Percentiles rank a stretch among this genome's conserved stretches.
Evolutionary conservation across 1,140 invertebrate species (phyloP).

Genomic region (Neuroterus valhalla): DNA sequence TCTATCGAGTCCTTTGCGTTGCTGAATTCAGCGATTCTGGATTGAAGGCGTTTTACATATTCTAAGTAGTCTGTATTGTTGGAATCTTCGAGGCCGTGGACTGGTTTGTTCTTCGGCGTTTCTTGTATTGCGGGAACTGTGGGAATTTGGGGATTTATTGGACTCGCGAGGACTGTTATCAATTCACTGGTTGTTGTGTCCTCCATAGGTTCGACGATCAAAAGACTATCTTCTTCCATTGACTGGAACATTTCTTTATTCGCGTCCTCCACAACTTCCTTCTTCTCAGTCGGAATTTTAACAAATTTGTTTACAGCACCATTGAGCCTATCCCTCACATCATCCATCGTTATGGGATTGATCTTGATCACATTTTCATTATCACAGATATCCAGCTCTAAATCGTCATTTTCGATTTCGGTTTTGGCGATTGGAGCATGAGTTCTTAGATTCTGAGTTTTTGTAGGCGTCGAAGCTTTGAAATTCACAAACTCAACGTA

Average conservation of each 20-base stretch:
- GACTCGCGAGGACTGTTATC: slow-evolving; percentile 76
- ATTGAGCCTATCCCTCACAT: slow-evolving; percentile 56
- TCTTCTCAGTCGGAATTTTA: slow-evolving; percentile 16
- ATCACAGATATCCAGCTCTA: slow-evolving; percentile 62
- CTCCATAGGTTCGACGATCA: slow-evolving; percentile 72
- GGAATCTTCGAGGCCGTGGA: slow-evolving; percentile 50
- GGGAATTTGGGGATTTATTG: slow-evolving; percentile 69
- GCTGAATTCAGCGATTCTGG: slow-evolving; percentile 82
- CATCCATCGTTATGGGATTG: slow-evolving; percentile 67
- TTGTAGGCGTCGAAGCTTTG: slow-evolving; percentile 34
- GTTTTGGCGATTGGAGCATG: slow-evolving; percentile 68
- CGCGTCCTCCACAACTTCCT: slow-evolving; percentile 48
- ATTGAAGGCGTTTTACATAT: slow-evolving; percentile 81
- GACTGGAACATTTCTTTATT: slow-evolving; percentile 66
- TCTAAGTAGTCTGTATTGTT: slow-evolving; percentile 78
- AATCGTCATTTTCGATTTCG: slow-evolving; percentile 66
- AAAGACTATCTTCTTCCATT: slow-evolving; percentile 79
- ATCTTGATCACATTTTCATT: slow-evolving; percentile 67
- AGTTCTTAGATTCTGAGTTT: slow-evolving; percentile 16
- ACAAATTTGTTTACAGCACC: slow-evolving; percentile 40
- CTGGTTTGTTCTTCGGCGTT: slow-evolving; percentile 5
- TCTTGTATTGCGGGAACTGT: slow-evolving; percentile 17
- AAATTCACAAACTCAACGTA: slow-evolving; percentile 82
- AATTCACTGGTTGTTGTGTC: slow-evolving; percentile 78
- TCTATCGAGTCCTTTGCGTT: slow-evolving; percentile 84